Base-by-base conservation (phyloP, 2,113 vertebrate species). In the Cyprinodon tularosa region DNA sequence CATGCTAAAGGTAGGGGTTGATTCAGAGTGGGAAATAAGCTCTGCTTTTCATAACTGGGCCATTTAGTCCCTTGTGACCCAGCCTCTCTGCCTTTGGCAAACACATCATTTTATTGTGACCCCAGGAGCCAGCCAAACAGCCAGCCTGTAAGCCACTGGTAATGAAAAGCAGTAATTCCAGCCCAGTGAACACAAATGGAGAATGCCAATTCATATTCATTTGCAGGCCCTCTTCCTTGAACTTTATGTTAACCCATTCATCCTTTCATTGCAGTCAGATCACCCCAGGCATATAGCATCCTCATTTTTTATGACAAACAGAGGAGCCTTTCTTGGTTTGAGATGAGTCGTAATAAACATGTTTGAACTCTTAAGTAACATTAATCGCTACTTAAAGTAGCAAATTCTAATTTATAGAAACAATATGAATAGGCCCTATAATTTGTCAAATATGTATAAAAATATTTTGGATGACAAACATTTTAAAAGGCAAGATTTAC, bases 91-190 rank as follows among this genome's bases (percentile, higher is more conserved):
- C 88, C 87, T 88, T 90, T 90, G 91, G 91, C 92, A 90, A 93
- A 90, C 90, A 91, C 88, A 91, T 90, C 80, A 89, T 92, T 93
- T 93, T 86, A 91, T 90, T 88, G 86, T 91, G 88, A 92, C 93
- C 92, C 87, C 83, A 89, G 86, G 84, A 86, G 57, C 68, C 89
- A 84, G 89, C 88, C 90, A 91, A 87, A 90, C 86, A 90, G 84
- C 82, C 85, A 72, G 81, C 74, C 90, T 79, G 72, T 85, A 85
- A 92, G 89, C 90, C 89, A 86, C 82, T 83, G 78, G 84, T 93
- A 93, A 93, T 94, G 93, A 93, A 93, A 92, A 93, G 84, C 81
- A 81, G 88, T 92, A 92, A 93, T 93, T 93, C 90, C 85, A 86
- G 86, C 68, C 87, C 83, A 50, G 77, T 73, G 81, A 86, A 80